Percentiles rank a stretch among this genome's conserved stretches.
Conservation (phyloP, 2,888 invertebrate genomes). For the Platycheirus rosarum region DNA sequence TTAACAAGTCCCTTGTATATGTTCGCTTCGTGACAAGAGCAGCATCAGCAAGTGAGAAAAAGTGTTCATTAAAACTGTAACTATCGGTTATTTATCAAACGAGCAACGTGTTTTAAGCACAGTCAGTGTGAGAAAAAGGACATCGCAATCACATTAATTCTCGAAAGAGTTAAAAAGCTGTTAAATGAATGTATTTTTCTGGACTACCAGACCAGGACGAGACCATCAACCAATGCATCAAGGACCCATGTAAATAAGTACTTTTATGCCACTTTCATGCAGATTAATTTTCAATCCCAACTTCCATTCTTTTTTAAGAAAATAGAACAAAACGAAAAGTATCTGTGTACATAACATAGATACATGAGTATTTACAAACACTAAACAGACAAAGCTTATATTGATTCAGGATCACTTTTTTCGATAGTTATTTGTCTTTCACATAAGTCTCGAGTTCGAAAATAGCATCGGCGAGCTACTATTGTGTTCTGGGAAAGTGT, state of each 20-base stretch:
- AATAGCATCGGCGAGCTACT: not conserved
- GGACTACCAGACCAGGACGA: not conserved
- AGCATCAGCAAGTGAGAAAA: conserved; percentile 40
- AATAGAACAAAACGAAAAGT: not conserved
- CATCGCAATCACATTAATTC: conserved; percentile 4
- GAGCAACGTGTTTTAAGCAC: not conserved
- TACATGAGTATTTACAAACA: conserved; percentile 5
- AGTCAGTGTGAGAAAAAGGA: conserved; percentile 8
- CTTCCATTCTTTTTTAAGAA: not conserved
- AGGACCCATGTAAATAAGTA: conserved; percentile 14
- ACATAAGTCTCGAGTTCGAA: conserved; percentile 35
- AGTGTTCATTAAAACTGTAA: conserved; percentile 69
- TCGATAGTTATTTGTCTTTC: conserved; percentile 43
- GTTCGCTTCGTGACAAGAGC: conserved; percentile 8
- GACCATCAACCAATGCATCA: conserved; percentile 15
- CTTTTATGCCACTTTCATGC: conserved; percentile 14
- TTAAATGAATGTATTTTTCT: conserved; percentile 40
- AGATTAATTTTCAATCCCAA: conserved; percentile 21
- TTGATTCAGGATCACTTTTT: conserved; percentile 51
- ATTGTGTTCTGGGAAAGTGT: conserved; percentile 1
- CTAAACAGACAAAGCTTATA: conserved; percentile 30
- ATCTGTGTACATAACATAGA: not conserved
- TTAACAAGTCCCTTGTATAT: not conserved
- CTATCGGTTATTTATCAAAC: conserved; percentile 63
- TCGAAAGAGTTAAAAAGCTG: conserved; percentile 52